Base-by-base conservation (phyloP, 2,888 invertebrate genomes). In the Pristionchus fissidentatus region DNA sequence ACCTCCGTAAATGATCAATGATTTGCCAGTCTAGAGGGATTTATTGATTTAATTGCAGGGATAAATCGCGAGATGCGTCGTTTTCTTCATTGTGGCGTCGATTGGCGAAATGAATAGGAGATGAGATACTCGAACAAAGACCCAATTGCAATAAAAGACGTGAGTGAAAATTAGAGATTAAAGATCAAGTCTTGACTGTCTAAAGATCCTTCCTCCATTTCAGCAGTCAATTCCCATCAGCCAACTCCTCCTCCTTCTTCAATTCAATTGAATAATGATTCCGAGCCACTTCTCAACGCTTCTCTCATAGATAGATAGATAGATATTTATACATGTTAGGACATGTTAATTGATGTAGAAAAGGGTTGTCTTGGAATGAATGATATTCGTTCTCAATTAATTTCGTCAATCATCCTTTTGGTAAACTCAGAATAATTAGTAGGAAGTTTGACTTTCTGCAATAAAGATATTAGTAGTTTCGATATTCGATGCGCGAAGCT, bases 241-340 rank as follows among this genome's bases (percentile, higher is more conserved):
- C 55, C 79, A 32, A 79, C 55, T 55, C 79, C 81, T 4, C 66
- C 81, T 46, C 81, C 81, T 13, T 32, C 43, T 41, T 46, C 62
- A 15, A 29, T 66, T 29, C 32, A 10, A 46, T 38, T 70, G 41
- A 73, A 83, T 41, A 73, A 52, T n/a, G 83, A 70, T n/a, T 49
- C 83, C 38, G 83, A 83, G 41, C 73, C 83, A 22, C 83, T 83
- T 49, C 52, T 83, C 70, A 83, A 83, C 26, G n/a, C 83, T 22
- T 83, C 83, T 49, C 73, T 83, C 35, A 83, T 83, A 73, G 83
- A n/a, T n/a, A n/a, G n/a, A n/a, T n/a, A n/a, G n/a, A n/a, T n/a
- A n/a, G n/a, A n/a, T n/a, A n/a, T n/a, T n/a, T n/a, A n/a, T n/a
- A n/a, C n/a, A n/a, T n/a, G n/a, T n/a, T n/a, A n/a, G n/a, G n/a